Evolutionary conservation across 1,140 invertebrate species (phyloP).

Genomic region (Frieseomelitta varia): DNA sequence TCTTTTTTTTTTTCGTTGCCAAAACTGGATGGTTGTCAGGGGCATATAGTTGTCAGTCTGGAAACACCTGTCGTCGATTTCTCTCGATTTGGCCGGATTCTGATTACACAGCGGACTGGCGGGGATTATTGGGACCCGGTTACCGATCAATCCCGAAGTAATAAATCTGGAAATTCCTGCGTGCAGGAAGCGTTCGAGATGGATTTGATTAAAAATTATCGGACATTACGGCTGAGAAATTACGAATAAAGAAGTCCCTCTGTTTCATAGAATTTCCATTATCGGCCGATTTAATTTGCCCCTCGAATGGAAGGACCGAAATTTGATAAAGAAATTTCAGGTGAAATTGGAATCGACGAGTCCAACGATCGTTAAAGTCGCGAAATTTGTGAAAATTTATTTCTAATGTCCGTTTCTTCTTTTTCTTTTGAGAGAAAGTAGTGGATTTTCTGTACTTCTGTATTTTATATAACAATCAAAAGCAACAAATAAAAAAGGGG

Average conservation of each 20-base stretch:
- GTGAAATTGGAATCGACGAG: not conserved
- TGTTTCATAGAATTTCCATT: not conserved
- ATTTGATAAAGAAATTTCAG: not conserved
- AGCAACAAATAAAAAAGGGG: too few species aligned
- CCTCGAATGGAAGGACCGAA: too few species aligned
- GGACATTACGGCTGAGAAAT: not conserved
- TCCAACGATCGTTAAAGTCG: not conserved
- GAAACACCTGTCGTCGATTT: slow-evolving; percentile 30
- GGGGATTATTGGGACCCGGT: not conserved
- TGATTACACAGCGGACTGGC: not conserved
- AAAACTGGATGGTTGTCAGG: slow-evolving; percentile 3
- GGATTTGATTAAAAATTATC: not conserved
- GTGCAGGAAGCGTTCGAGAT: too few species aligned
- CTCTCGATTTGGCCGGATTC: not conserved
- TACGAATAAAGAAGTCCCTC: not conserved
- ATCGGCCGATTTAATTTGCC: too few species aligned
- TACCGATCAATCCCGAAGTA: not conserved
- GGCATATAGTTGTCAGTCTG: slow-evolving; percentile 23
- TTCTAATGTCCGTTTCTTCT: too few species aligned
- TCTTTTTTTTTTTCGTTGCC: not conserved
- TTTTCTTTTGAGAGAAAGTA: too few species aligned
- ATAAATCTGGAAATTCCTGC: not conserved
- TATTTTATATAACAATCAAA: too few species aligned
- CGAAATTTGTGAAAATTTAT: not conserved
- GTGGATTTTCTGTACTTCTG: too few species aligned